A percentile compares a stretch with the other conserved stretches of the same genome.
phyloP scores from a whole-genome alignment of 2,797 vertebrate genomes.

The Saxicola maurus region DNA sequence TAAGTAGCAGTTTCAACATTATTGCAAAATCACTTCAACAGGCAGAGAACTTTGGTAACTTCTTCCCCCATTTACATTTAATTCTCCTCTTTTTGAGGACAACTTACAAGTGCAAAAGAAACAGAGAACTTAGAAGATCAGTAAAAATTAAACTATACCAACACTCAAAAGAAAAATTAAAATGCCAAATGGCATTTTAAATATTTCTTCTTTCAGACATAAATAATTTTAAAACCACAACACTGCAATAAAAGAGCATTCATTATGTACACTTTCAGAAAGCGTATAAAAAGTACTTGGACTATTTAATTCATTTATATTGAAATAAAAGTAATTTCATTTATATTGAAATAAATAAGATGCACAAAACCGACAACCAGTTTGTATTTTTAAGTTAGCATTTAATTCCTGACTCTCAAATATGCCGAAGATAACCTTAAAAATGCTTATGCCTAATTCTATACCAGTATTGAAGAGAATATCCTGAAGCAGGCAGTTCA shows the following conservation, averaged over 20 bases:
- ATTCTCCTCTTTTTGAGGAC: not conserved
- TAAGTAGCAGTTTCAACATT: not conserved
- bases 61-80: not conserved
- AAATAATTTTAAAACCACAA: not conserved
- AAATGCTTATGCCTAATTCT: not conserved
- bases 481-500: not conserved
- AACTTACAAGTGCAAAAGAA: not conserved
- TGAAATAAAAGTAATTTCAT: not conserved
- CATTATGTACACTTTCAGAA: not conserved
- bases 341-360: not conserved
- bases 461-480: not conserved
- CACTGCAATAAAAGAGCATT: not conserved
- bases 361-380: not conserved
- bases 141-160: not conserved
- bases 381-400: not conserved
- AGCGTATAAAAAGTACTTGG: not conserved
- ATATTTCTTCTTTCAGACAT: not conserved
- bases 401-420: not conserved
- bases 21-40: not conserved
- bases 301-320: not conserved
- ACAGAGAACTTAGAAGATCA: not conserved
- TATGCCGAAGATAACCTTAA: not conserved
- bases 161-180: not conserved
- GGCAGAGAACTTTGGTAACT: not conserved
- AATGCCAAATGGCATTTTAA: not conserved